These are phyloP conservation scores for Choloepus hoffmanni DNA, from an alignment of 2,113 vertebrate species.

Conservation along the genomic window DNA sequence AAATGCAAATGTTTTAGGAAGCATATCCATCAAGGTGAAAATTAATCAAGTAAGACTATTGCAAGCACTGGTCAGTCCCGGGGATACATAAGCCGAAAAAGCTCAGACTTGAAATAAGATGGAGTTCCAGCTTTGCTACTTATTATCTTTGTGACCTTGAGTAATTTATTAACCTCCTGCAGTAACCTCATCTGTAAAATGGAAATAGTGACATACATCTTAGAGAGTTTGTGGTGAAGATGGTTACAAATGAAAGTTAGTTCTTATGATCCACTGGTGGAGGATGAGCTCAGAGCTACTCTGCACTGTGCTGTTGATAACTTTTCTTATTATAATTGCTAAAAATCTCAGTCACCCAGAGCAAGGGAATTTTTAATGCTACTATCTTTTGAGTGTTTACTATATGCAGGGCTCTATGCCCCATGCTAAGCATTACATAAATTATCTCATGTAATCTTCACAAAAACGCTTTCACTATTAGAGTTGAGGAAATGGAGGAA, in stretches of 20 bases:
- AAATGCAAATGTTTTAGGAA: constrained; percentile 26
- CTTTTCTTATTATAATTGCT: background rate
- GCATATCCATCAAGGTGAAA: background rate
- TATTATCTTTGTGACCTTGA: background rate
- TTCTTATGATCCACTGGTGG: background rate
- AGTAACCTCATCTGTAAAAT: background rate
- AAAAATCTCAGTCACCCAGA: background rate
- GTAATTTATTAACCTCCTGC: background rate
- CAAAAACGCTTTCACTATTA: background rate
- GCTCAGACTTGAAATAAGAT: background rate
- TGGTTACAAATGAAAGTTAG: background rate
- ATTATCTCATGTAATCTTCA: background rate
- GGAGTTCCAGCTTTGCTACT: background rate
- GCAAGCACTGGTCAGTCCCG: background rate
- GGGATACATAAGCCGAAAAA: constrained; percentile 15
- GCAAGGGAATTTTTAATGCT: background rate
- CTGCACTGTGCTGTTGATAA: background rate
- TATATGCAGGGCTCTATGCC: background rate
- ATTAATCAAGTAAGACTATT: background rate
- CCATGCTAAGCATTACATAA: background rate
- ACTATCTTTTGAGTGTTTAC: background rate
- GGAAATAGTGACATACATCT: background rate
- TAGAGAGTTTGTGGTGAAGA: background rate
- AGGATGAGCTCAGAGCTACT: background rate
- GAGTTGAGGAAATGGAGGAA: background rate